Evolutionary conservation across 2,888 invertebrate species (phyloP), one percentile per base, ranked within the genome.

Genomic region (Papilio demoleus): DNA sequence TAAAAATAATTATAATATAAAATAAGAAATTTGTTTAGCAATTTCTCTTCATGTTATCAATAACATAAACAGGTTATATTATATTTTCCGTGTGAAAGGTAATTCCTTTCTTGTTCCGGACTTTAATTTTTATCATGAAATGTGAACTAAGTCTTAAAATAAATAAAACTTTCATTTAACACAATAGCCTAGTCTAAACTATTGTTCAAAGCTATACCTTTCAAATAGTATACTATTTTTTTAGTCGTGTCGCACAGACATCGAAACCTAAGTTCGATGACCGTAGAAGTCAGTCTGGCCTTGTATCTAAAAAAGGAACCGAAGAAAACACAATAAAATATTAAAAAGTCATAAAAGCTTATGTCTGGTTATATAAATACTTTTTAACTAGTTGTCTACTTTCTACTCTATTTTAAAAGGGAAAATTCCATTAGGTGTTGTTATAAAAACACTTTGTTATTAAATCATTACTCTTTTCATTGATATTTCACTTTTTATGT

Each of bases 281-380:
- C 87, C 88, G 78, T 76, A 76, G 74, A 81, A 84, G 80, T 82
- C 79, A 81, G 88, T 86, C 84, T 88, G 85, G 86, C 86, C 86
- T 87, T 87, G 84, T 80, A 78, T 78, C 79, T 81, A 81, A 79
- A 81, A 83, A 80, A 77, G 65, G 71, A 70, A 70, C 69, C 70
- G 71, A 47, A 65, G 38, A 53, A 72, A 60, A 71, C 70, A 71
- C 69, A 67, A 70, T 70, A 40, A 89, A 45, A 27, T 22, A 34
- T 40, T 53, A 19, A 19, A 5, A 36, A 12, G 31, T 12, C 19
- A 47, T 24, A 42, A 61, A 31, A 14, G 65, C 22, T 56, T 60
- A 65, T 61, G 64, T 22, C 40, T 40, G 62, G 58, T 59, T 45
- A 24, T 59, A 27, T 42, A 61, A 60, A 69, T 34, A 45, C 42